Evolutionary conservation across 2,888 invertebrate genomes (phyloP).

Genomic region (Nezara viridula): DNA sequence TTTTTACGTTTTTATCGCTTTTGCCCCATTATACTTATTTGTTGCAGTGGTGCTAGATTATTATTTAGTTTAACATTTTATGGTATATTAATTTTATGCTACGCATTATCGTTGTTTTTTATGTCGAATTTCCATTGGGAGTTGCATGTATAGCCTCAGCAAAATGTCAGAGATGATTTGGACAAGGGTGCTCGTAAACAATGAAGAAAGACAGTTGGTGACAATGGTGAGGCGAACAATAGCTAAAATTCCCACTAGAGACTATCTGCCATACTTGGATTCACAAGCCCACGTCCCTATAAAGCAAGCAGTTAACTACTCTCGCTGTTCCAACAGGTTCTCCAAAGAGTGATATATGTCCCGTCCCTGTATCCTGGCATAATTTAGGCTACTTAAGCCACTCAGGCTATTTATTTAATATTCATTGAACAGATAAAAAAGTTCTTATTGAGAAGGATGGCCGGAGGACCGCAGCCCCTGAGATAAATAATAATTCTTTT

Average conservation of each 20-base stretch:
- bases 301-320: background rate
- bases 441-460: slow-evolving; percentile 34
- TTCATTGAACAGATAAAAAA: slow-evolving; percentile 25
- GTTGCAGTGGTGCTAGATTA: too few species aligned
- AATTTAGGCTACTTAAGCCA: slow-evolving; percentile 49
- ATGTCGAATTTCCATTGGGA: background rate
- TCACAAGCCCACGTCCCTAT: background rate
- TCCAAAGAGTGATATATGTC: background rate
- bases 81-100: too few species aligned
- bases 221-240: background rate
- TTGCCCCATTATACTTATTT: too few species aligned
- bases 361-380: background rate
- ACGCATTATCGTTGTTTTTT: too few species aligned
- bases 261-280: background rate
- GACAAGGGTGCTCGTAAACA: background rate
- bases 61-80: too few species aligned
- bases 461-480: background rate
- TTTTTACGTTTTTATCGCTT: too few species aligned
- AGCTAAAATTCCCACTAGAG: background rate
- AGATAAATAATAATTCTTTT: slow-evolving; percentile 49
- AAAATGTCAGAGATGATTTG: background rate
- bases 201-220: background rate
- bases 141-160: background rate
- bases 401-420: slow-evolving; percentile 21
- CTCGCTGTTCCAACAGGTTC: background rate